Conservation (phyloP, 30 jellyfish, hydroid and myxozoan genomes). For the Nemopilema nomurai region DNA sequence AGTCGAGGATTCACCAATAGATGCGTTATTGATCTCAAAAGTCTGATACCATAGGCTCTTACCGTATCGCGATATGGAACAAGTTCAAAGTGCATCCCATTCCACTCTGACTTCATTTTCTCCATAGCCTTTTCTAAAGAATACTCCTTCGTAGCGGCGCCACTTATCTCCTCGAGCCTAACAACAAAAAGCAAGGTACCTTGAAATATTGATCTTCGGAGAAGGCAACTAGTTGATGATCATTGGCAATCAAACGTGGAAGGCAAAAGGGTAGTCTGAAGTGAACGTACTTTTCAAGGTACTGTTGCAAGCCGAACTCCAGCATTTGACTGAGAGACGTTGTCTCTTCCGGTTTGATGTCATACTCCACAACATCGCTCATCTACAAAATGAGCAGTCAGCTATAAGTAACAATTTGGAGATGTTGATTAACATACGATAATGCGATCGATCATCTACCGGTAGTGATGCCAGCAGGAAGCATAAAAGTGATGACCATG, state of each 20-base stretch:
- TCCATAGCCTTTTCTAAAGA: slow-evolving; percentile 95
- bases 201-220: not conserved
- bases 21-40: too few species aligned
- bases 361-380: slow-evolving; percentile 86
- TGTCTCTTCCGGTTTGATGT: slow-evolving; percentile 79
- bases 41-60: not conserved
- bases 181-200: not conserved
- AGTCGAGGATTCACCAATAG: too few species aligned
- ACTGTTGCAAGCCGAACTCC: slow-evolving; percentile 81
- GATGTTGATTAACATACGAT: too few species aligned
- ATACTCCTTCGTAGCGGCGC: slow-evolving; percentile 89
- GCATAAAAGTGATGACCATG: not conserved
- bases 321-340: slow-evolving; percentile 88
- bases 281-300: slow-evolving; percentile 69
- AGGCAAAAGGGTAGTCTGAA: not conserved
- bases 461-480: not conserved
- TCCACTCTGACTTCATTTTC: slow-evolving; percentile 94
- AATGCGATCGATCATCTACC: not conserved
- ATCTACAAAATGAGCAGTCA: too few species aligned
- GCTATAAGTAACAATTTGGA: too few species aligned
- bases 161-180: slow-evolving; percentile 89
- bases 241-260: not conserved
- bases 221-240: not conserved
- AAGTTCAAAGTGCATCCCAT: slow-evolving; percentile 83
- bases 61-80: slow-evolving; percentile 89